Percentiles rank a stretch among this genome's conserved stretches.
Evolutionary conservation across 1,140 invertebrate species (phyloP).

Genomic region (Sitophilus oryzae): DNA sequence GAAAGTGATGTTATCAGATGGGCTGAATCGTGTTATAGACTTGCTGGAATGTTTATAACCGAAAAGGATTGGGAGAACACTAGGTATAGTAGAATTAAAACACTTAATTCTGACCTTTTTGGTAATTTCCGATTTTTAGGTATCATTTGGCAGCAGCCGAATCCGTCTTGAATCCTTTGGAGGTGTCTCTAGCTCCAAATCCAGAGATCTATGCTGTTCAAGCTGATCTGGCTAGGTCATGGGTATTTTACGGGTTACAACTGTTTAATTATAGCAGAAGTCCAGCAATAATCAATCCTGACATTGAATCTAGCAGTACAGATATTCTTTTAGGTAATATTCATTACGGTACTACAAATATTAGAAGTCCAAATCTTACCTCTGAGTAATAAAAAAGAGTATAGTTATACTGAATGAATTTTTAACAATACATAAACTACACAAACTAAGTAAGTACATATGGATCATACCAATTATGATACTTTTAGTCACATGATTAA

Average conservation of each 20-base stretch:
- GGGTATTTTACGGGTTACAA: constrained; percentile 35
- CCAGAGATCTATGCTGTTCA: constrained; percentile 28
- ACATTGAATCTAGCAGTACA: too few species aligned
- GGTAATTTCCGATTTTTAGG: constrained; percentile 14
- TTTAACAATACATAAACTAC: too few species aligned
- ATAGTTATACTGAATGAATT: too few species aligned
- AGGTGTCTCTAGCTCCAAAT: constrained; percentile 27
- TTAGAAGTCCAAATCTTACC: too few species aligned
- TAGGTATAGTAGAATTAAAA: constrained; percentile 19
- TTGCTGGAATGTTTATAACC: constrained; percentile 33
- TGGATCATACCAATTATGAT: too few species aligned
- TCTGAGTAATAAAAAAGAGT: too few species aligned
- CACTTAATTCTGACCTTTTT: too few species aligned
- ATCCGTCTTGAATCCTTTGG: constrained; percentile 33
- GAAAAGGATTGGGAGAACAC: constrained; percentile 32
- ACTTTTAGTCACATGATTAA: too few species aligned
- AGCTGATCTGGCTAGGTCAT: constrained; percentile 35
- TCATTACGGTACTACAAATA: neutral
- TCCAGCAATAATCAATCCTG: constrained; percentile 1
- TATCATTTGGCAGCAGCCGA: constrained; percentile 36
- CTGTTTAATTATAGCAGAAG: constrained; percentile 32
- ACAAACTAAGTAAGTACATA: too few species aligned
- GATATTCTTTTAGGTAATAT: too few species aligned
- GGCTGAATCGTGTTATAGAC: constrained; percentile 33
- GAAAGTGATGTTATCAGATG: constrained; percentile 34